Base-by-base conservation (phyloP, 2,888 invertebrate genomes). In the Galeopsomyia nigrocyanea region DNA sequence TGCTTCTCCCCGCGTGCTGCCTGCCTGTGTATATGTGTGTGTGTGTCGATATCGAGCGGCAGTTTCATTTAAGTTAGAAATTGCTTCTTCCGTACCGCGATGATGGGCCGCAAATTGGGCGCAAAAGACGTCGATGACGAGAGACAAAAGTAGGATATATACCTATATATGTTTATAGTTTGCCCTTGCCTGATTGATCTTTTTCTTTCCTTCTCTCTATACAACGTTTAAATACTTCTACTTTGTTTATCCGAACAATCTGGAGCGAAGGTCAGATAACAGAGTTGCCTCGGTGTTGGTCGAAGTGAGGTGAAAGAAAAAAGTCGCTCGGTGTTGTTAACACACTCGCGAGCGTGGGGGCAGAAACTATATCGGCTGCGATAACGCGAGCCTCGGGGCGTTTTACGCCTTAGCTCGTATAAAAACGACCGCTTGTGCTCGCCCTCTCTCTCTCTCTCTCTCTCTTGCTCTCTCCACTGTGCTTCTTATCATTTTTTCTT, bases 101-200 rank as follows among this genome's bases (percentile, higher is more conserved):
- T 86, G 86, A 86, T 86, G 85, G 85, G 83, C 83, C 82, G 83
- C 85, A 86, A 87, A 86, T 87, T 87, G 86, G 85, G 84, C 83
- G 85, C 84, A 82, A 84, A 85, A 79, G 80, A 80, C 80, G 75
- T 75, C 73, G 78, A 77, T 53, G 58, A 14, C 16, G 19, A 3
- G 73, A 66, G 71, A 69, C 71, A 68, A 73, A 68, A 77, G 75
- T 63, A 19, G 71, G 72, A 3, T 10, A 10, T 10, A 39, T 5
- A 39, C 13, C 7, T 39, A 39, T 39, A 9, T 10, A 39, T 7
- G 7, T 39, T 10, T 39, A 10, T 39, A 7, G 39, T 3, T 39
- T 9, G 7, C 39, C 13, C 7, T 39, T 39, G 13, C 39, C 3
- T 26, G 10, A 39, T 39, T 39, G 7, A 39, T 3, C 3, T 31